Conservation (phyloP, 2,113 vertebrate genomes). For the Oryzias celebensis region DNA sequence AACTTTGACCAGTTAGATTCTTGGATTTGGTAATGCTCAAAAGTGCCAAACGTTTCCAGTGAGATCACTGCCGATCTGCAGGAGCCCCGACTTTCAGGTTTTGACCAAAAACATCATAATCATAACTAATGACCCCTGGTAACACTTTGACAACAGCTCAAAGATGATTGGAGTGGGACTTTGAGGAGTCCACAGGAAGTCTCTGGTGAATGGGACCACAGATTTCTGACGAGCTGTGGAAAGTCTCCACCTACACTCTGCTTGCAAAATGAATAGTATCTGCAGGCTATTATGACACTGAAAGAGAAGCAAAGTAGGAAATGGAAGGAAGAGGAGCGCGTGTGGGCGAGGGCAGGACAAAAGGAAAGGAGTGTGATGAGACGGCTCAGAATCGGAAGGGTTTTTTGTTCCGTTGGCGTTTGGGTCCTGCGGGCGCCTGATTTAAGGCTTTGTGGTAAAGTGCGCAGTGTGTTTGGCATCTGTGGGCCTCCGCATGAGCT, state of each 20-base stretch:
- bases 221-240: conserved; percentile 8
- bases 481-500: too few species aligned
- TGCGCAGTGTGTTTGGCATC: conserved; percentile 2
- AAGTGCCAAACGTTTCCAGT: too few species aligned
- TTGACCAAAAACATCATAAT: too few species aligned
- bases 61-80: too few species aligned
- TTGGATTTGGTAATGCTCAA: too few species aligned
- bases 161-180: too few species aligned
- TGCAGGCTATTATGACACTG: conserved; percentile 39
- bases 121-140: too few species aligned
- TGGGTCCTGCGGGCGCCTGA: not conserved
- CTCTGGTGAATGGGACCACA: not conserved
- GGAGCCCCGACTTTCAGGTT: too few species aligned
- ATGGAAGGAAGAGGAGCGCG: conserved; percentile 11
- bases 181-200: conserved; percentile 11
- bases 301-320: conserved; percentile 11
- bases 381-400: not conserved
- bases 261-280: conserved; percentile 50
- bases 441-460: not conserved
- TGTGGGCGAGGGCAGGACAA: conserved; percentile 13
- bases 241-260: conserved; percentile 53
- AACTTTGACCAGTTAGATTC: too few species aligned
- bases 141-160: too few species aligned
- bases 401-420: not conserved
- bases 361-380: conserved; percentile 1